Evolutionary conservation across 2,113 vertebrate genomes (phyloP).

Genomic region (Melanerpes aurifrons): DNA sequence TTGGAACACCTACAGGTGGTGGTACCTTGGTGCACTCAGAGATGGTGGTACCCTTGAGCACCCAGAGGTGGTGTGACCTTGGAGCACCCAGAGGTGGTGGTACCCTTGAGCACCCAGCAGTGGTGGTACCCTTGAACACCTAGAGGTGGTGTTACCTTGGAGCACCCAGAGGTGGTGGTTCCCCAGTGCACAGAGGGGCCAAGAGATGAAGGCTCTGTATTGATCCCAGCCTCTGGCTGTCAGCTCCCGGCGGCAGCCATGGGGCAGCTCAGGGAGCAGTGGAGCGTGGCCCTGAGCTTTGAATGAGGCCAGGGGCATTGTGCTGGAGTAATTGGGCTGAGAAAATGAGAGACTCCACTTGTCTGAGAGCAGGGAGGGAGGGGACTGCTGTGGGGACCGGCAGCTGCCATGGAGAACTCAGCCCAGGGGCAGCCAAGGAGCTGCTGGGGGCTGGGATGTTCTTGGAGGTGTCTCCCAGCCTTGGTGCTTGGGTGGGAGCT

Average conservation of each 20-base stretch:
- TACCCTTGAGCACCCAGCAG: too few relatives aligned
- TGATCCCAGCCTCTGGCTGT: neutral
- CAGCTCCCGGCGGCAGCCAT: neutral
- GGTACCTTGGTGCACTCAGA: too few relatives aligned
- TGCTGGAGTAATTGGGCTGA: neutral
- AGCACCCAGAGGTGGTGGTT: accelerated
- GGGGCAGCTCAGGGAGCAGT: neutral
- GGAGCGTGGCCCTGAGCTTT: neutral
- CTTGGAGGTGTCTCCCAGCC: neutral
- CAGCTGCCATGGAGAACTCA: neutral
- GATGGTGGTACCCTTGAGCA: too few relatives aligned
- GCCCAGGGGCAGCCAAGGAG: neutral
- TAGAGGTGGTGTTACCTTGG: too few relatives aligned
- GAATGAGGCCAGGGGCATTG: neutral
- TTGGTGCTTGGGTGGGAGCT: neutral
- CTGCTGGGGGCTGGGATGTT: accelerated
- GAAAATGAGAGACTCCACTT: neutral
- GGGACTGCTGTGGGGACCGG: neutral
- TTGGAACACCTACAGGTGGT: too few relatives aligned
- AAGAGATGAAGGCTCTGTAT: neutral
- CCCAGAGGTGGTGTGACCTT: too few relatives aligned
- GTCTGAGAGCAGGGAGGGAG: neutral
- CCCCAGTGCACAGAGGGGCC: accelerated
- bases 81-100: too few relatives aligned
- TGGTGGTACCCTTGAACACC: too few relatives aligned